These are phyloP conservation scores for Falco columbarius DNA, from an alignment of 2,797 vertebrate genomes.

Conservation along the genomic window DNA sequence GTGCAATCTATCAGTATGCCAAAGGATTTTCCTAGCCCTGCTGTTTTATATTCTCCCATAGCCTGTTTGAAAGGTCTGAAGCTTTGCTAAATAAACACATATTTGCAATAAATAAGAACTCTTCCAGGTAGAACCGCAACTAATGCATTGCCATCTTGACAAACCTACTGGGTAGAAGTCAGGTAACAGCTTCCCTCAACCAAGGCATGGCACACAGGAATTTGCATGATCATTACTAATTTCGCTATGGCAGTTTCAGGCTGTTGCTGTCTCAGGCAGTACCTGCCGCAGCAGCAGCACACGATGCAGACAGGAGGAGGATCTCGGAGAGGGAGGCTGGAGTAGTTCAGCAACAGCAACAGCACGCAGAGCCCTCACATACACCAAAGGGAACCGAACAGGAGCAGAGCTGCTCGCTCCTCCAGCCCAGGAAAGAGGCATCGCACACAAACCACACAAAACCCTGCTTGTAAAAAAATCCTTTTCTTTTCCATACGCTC, in stretches of 20 bases:
- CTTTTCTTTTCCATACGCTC: background rate
- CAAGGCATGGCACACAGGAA: background rate
- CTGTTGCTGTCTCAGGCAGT: background rate
- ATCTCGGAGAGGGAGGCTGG: background rate
- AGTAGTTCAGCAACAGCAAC: constrained; percentile 13
- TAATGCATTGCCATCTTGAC: background rate
- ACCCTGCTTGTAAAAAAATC: background rate
- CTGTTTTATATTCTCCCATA: background rate
- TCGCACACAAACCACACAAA: background rate
- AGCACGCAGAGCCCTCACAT: background rate
- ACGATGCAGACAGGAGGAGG: background rate
- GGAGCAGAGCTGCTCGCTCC: background rate
- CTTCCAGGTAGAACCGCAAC: background rate
- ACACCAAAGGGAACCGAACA: background rate
- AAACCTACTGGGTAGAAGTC: background rate
- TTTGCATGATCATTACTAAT: background rate
- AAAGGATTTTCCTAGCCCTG: background rate
- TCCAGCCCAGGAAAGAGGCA: background rate
- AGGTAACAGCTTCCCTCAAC: background rate
- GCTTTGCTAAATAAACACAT: background rate
- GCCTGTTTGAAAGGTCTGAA: background rate
- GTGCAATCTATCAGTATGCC: background rate
- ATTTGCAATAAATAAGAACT: background rate
- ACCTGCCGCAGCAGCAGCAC: constrained; percentile 40
- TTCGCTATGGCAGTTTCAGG: background rate